phyloP scores from a whole-genome alignment of 2,888 invertebrate genomes.

The Hirudinaria manillensis region DNA sequence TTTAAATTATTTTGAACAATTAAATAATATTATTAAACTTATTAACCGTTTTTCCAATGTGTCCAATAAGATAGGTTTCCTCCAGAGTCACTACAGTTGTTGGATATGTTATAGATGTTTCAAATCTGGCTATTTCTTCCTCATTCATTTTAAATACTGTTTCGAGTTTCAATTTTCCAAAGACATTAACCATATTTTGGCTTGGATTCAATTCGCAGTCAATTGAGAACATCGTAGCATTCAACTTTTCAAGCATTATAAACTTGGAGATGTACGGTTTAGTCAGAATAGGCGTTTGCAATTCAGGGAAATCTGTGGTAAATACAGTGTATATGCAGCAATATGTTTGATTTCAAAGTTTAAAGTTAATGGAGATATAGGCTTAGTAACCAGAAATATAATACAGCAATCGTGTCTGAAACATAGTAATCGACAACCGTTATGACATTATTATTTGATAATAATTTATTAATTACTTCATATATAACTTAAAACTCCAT shows the following conservation, averaged over 20 bases:
- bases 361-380: no score
- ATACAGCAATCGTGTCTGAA: no score
- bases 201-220: not conserved
- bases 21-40: not conserved
- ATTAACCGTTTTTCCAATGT: not conserved
- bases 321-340: no score
- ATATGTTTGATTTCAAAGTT: no score
- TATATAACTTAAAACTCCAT: no score
- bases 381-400: no score
- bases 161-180: constrained; percentile 6
- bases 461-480: no score
- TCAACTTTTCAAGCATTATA: not conserved
- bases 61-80: constrained; percentile 1
- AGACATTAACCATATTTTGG: not conserved
- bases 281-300: not conserved
- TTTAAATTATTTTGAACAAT: not conserved
- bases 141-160: constrained; percentile 7
- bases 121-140: not conserved
- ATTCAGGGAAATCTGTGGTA: not conserved
- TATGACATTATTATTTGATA: no score
- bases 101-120: not conserved
- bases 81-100: not conserved
- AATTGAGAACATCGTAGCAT: not conserved
- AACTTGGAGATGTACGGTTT: not conserved
- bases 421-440: no score